These are phyloP conservation scores for Acrossocheilus fasciatus DNA, from an alignment of 2,797 vertebrate genomes.

Conservation along the genomic window DNA sequence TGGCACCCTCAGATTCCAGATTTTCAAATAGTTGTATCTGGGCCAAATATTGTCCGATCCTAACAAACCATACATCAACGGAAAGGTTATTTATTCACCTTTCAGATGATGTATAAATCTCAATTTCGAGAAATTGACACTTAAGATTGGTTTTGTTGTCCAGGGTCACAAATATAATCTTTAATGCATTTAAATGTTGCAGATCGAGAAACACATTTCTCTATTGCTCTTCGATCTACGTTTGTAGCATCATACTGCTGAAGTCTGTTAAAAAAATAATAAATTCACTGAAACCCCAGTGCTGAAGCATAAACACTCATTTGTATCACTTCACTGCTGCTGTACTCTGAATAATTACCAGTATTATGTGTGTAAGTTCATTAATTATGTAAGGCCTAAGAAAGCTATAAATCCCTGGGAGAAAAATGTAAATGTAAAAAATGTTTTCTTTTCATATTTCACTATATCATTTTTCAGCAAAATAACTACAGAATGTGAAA, in stretches of 20 bases:
- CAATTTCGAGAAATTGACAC: too few relatives aligned
- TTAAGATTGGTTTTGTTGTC: too few relatives aligned
- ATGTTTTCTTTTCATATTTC: slow-evolving; percentile 8
- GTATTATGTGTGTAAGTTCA: slow-evolving; percentile 54
- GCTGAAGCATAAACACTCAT: slow-evolving; percentile 29
- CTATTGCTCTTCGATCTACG: slow-evolving; percentile 12
- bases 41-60: too few relatives aligned
- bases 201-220: background rate
- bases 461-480: slow-evolving; percentile 5
- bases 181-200: background rate
- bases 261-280: slow-evolving; percentile 35
- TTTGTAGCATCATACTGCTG: slow-evolving; percentile 1
- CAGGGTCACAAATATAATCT: too few relatives aligned
- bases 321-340: slow-evolving; percentile 37
- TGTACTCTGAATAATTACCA: slow-evolving; percentile 55
- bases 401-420: slow-evolving; percentile 42
- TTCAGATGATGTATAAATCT: too few relatives aligned
- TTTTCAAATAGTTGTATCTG: too few relatives aligned
- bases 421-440: slow-evolving; percentile 17
- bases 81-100: too few relatives aligned
- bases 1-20: too few relatives aligned
- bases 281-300: slow-evolving; percentile 33
- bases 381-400: slow-evolving; percentile 50
- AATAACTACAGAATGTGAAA: background rate
- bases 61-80: too few relatives aligned